Evolutionary conservation across 2,888 invertebrate genomes (phyloP).

Genomic region (Acronicta alni): DNA sequence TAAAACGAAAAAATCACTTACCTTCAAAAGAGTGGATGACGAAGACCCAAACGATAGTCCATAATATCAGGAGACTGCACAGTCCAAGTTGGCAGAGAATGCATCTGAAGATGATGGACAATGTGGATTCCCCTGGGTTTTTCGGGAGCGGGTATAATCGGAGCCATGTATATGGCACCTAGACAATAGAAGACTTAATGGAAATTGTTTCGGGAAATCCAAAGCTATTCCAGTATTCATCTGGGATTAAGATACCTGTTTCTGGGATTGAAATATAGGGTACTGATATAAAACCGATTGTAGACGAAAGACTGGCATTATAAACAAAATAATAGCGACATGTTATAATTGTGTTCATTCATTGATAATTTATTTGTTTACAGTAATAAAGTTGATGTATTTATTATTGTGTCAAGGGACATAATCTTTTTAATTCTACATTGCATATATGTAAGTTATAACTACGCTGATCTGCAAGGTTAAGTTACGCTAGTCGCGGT

Average conservation of each 20-base stretch:
- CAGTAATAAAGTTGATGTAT: too few relatives aligned
- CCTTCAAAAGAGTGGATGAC: constrained; percentile 91
- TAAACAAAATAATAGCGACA: not conserved
- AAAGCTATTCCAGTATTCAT: constrained; percentile 8
- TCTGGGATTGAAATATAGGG: constrained; percentile 1
- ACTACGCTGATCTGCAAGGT: too few relatives aligned
- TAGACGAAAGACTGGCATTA: not conserved
- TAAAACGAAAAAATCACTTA: constrained; percentile 56
- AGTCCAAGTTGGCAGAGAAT: constrained; percentile 90
- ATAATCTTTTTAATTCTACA: too few relatives aligned
- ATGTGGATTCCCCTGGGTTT: constrained; percentile 73
- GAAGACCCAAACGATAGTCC: constrained; percentile 91
- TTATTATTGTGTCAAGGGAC: too few relatives aligned
- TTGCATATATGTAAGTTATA: too few relatives aligned
- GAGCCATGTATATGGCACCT: constrained; percentile 71
- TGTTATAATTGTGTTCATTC: too few relatives aligned
- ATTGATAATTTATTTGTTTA: too few relatives aligned
- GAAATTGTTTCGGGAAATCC: constrained; percentile 27
- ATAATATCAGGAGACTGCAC: constrained; percentile 88
- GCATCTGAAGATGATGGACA: constrained; percentile 83
- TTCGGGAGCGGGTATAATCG: constrained; percentile 88
- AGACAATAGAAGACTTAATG: constrained; percentile 17
- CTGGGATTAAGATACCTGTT: constrained; percentile 7
- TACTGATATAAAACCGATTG: too few relatives aligned
- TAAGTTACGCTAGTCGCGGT: too few relatives aligned